These are phyloP conservation scores for Psittacus erithacus DNA, from an alignment of 2,113 vertebrate species.

Conservation along the genomic window DNA sequence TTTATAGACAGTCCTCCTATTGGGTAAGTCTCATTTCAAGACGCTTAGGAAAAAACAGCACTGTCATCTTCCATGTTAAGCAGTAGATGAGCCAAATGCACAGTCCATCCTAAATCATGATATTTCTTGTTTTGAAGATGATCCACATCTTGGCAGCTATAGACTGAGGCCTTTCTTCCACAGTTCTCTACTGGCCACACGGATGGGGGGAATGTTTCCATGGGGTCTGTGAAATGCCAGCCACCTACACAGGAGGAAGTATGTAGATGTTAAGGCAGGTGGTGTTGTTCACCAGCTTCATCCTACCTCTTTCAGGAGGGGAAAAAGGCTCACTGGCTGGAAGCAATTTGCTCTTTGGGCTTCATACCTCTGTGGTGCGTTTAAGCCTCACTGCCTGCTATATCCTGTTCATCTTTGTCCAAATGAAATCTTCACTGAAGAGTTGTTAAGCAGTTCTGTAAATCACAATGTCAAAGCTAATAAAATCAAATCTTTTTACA, in stretches of 20 bases:
- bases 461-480: background rate
- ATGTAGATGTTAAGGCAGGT: background rate
- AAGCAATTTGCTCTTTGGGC: background rate
- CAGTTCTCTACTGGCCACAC: background rate
- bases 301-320: background rate
- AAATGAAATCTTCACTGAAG: background rate
- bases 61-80: background rate
- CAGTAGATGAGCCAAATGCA: background rate
- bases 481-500: slow-evolving; percentile 55
- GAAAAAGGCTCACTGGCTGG: background rate
- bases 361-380: background rate
- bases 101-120: no score
- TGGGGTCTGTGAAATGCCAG: fast-evolving
- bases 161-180: background rate
- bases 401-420: background rate
- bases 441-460: background rate
- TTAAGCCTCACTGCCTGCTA: background rate
- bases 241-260: background rate
- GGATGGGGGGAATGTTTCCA: background rate
- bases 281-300: background rate
- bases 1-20: background rate
- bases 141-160: background rate
- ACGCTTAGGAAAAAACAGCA: background rate
- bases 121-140: background rate
- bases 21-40: background rate